Evolutionary conservation across 2,113 vertebrate species (phyloP).

Genomic region (Aramus guarauna): DNA sequence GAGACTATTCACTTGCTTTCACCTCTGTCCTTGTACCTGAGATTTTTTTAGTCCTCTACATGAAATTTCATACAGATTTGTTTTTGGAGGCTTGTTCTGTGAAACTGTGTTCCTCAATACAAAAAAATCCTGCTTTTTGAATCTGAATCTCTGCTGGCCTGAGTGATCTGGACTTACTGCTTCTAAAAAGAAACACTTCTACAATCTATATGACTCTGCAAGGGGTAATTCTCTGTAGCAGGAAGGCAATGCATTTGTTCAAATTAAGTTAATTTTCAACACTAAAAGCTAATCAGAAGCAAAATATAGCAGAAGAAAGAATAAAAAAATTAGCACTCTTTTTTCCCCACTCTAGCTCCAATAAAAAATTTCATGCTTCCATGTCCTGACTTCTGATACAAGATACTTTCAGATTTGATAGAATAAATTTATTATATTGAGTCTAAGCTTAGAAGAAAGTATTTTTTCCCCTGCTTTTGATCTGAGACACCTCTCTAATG

Average conservation of each 20-base stretch:
- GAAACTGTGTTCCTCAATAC: not conserved
- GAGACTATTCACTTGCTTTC: not conserved
- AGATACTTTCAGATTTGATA: not conserved
- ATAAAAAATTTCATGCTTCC: not conserved
- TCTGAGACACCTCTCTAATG: not conserved
- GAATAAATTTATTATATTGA: not conserved
- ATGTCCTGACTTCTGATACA: not conserved
- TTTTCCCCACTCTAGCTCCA: not conserved
- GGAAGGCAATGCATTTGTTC: not conserved
- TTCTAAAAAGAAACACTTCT: not conserved
- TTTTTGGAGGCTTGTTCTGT: not conserved
- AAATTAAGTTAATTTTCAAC: not conserved
- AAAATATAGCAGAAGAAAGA: not conserved
- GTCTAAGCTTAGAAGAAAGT: not conserved
- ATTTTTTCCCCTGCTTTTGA: not conserved
- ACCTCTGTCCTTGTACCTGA: not conserved
- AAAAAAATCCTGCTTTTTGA: not conserved
- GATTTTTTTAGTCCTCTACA: not conserved
- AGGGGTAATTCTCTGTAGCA: not conserved
- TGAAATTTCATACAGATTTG: not conserved
- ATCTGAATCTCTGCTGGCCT: not conserved
- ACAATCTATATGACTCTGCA: not conserved
- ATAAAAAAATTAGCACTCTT: not conserved
- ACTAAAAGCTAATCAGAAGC: not conserved
- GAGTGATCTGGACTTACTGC: not conserved